These are phyloP conservation scores for Orthonychiurus folsomi DNA, from an alignment of 2,888 invertebrate genomes.

Conservation along the genomic window DNA sequence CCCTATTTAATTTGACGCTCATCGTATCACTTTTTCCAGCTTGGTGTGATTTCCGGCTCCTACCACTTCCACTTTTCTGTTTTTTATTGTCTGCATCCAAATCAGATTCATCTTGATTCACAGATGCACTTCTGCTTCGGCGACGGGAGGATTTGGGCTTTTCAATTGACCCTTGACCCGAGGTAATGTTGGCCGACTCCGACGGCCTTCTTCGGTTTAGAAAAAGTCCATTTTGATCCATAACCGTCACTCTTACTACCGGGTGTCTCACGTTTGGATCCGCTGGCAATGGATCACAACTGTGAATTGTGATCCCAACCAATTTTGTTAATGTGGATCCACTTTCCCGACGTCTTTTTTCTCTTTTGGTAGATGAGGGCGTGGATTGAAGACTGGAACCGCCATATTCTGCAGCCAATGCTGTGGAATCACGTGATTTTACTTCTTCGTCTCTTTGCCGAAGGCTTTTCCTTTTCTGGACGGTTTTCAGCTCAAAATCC, in stretches of 20 bases:
- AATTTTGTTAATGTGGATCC: constrained; percentile 39
- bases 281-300: constrained; percentile 52
- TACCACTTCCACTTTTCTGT: constrained; percentile 51
- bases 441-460: background rate
- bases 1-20: constrained; percentile 40
- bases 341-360: background rate
- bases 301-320: constrained; percentile 51
- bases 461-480: background rate
- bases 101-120: constrained; percentile 37
- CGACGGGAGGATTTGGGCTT: too few relatives aligned
- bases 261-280: constrained; percentile 55
- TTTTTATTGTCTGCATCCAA: constrained; percentile 53
- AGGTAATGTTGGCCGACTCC: background rate
- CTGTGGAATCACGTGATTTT: background rate
- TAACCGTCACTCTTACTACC: constrained; percentile 54
- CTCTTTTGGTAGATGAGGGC: background rate
- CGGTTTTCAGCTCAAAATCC: background rate
- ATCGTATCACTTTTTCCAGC: constrained; percentile 47
- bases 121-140: too few relatives aligned
- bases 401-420: background rate
- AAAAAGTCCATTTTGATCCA: constrained; percentile 42
- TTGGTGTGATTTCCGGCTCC: constrained; percentile 48
- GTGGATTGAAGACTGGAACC: background rate
- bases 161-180: constrained; percentile 3
- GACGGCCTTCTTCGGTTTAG: constrained; percentile 5